Evolutionary conservation across 1,140 invertebrate genomes (phyloP).

Genomic region (Zeugodacus cucurbitae): DNA sequence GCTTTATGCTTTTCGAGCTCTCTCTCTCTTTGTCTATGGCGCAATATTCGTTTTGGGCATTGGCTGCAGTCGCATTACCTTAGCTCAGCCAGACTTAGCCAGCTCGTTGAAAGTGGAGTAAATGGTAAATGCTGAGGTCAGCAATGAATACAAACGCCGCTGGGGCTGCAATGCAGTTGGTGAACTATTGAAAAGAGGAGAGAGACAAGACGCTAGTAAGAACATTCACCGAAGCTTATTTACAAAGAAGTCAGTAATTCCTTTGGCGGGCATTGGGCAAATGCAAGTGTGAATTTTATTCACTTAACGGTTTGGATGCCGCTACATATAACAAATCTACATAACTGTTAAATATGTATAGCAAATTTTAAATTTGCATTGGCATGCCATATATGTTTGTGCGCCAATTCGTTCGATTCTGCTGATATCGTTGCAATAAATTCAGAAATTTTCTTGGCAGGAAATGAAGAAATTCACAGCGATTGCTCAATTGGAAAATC

Average conservation of each 20-base stretch:
- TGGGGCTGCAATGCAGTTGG: neutral
- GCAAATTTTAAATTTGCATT: neutral
- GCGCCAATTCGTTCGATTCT: neutral
- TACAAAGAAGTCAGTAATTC: neutral
- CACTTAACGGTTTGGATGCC: neutral
- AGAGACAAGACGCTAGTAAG: neutral
- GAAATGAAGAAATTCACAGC: conserved; percentile 42
- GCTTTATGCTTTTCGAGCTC: neutral
- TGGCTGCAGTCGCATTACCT: neutral
- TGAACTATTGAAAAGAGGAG: neutral
- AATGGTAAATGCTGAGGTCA: neutral
- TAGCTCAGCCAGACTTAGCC: neutral
- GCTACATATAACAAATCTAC: neutral
- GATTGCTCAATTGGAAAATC: conserved; percentile 43
- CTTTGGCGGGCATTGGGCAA: neutral
- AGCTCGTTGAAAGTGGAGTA: neutral
- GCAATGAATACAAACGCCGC: neutral
- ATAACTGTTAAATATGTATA: neutral
- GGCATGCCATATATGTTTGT: neutral
- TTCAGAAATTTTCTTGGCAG: conserved; percentile 30
- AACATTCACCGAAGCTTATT: neutral
- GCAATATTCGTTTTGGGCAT: neutral
- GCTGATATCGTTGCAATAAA: conserved; percentile 17
- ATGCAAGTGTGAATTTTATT: neutral
- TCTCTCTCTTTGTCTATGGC: neutral